Base-by-base conservation (phyloP, 2,797 vertebrate genomes). In the Melanogrammus aeglefinus region DNA sequence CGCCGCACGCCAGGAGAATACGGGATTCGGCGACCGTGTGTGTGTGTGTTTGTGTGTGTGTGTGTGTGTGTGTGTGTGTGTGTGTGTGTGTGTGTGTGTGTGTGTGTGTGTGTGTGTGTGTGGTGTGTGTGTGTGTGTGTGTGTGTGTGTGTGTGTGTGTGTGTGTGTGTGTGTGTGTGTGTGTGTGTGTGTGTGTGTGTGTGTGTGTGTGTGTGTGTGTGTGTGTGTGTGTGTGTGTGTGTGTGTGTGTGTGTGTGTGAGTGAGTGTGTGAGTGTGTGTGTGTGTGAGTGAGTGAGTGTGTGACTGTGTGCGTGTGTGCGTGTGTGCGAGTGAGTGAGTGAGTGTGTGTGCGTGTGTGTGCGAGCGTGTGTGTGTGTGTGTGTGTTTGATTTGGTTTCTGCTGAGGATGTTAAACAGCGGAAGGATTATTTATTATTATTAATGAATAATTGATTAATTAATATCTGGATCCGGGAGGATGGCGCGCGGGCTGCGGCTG, bases 391-490 rank as follows among this genome's bases (percentile, higher is more conserved):
- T 63, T 63, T 63, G n/a, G 57, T 63, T 63, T 63, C 21, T 63
- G 86, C 86, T 83, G 74, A 83, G 89, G 90, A 85, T 83, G 81
- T 87, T 21, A 63, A 63, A 63, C 57, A 63, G 57, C 57, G 21
- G 8, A 63, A n/a, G n/a, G 57, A 63, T 63, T 63, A 63, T 63
- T 63, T n/a, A 63, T n/a, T 9, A n/a, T 24, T 24, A 24, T 63
- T n/a, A 24, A 63, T 63, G 57, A 63, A 63, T 63, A n/a, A 63
- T 63, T 63, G 57, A 63, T n/a, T 63, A 8, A n/a, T 63, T 63
- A n/a, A 63, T 63, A n/a, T 24, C 7, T 63, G 57, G 57, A 63
- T 21, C 57, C 57, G 57, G 57, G 57, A 63, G 57, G 57, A 63
- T 63, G 57, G 57, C 57, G 57, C 57, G 7, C 57, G 57, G 57